These are phyloP conservation scores for Pyralis farinalis DNA, from an alignment of 2,888 invertebrate species.

Conservation along the genomic window DNA sequence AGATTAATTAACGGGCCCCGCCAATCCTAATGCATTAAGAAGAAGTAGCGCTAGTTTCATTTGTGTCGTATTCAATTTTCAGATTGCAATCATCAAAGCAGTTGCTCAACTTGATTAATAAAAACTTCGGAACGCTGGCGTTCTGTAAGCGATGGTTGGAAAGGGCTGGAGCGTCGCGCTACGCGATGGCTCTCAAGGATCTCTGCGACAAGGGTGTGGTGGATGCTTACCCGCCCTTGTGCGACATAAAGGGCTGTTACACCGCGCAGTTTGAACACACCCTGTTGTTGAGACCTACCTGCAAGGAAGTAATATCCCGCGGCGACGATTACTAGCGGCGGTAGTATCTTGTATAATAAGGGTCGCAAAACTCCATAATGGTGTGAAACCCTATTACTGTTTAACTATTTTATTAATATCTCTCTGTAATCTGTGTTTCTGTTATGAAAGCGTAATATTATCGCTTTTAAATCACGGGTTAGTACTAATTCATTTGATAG, in stretches of 20 bases:
- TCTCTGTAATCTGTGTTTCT: too few relatives aligned
- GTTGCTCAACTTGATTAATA: conserved; percentile 94
- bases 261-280: conserved; percentile 99
- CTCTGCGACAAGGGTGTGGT: conserved; percentile 98
- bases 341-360: neutral
- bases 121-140: conserved; percentile 98
- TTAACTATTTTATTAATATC: too few relatives aligned
- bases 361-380: too few relatives aligned
- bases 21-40: too few relatives aligned
- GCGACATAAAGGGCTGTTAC: conserved; percentile 98
- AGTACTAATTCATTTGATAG: too few relatives aligned
- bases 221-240: conserved; percentile 99
- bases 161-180: conserved; percentile 97
- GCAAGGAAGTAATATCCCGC: conserved; percentile 98
- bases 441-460: too few relatives aligned
- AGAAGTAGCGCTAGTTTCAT: too few relatives aligned
- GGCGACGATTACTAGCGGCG: conserved; percentile 93
- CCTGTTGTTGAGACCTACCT: conserved; percentile 96
- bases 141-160: conserved; percentile 99
- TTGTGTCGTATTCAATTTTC: conserved; percentile 28
- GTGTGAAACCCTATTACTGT: too few relatives aligned
- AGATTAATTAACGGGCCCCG: too few relatives aligned
- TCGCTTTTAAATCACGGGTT: too few relatives aligned
- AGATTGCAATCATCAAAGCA: conserved; percentile 96
- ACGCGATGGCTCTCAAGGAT: conserved; percentile 99